phyloP scores from a whole-genome alignment of 2,888 invertebrate species.

The Hydroisotoma schaefferi region DNA sequence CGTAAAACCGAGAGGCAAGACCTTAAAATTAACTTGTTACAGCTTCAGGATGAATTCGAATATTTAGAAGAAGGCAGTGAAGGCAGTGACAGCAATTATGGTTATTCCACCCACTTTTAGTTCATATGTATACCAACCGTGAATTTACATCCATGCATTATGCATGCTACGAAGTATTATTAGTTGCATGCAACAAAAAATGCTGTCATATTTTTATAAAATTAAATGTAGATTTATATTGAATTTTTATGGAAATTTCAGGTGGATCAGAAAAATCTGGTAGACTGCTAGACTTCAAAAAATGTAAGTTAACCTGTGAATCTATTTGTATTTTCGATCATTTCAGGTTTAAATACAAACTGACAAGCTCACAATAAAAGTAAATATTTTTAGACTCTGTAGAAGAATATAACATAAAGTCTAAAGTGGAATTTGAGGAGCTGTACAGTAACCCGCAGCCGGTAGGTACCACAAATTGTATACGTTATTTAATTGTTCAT shows the following conservation, averaged over 20 bases:
- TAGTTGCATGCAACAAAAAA: neutral
- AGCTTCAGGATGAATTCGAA: too few species aligned
- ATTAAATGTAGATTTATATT: too few species aligned
- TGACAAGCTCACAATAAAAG: neutral
- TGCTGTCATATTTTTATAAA: too few species aligned
- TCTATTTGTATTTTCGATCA: neutral
- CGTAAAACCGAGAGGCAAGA: too few species aligned
- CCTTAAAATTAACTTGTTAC: too few species aligned
- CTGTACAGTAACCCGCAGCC: constrained; percentile 27
- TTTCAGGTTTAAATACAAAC: neutral
- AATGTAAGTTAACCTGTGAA: neutral
- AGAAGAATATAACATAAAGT: constrained; percentile 37
- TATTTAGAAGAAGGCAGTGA: too few species aligned
- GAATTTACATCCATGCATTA: neutral
- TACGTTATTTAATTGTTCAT: neutral
- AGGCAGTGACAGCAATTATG: too few species aligned
- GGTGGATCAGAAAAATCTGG: neutral
- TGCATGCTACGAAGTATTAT: neutral
- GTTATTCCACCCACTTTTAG: too few species aligned
- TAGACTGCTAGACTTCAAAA: neutral
- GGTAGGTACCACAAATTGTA: constrained; percentile 18
- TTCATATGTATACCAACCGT: neutral
- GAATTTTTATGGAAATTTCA: neutral
- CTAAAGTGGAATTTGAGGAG: constrained; percentile 41
- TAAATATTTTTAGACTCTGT: constrained; percentile 30